Base-by-base conservation (phyloP, 2,797 vertebrate genomes). In the Podarcis lilfordi region DNA sequence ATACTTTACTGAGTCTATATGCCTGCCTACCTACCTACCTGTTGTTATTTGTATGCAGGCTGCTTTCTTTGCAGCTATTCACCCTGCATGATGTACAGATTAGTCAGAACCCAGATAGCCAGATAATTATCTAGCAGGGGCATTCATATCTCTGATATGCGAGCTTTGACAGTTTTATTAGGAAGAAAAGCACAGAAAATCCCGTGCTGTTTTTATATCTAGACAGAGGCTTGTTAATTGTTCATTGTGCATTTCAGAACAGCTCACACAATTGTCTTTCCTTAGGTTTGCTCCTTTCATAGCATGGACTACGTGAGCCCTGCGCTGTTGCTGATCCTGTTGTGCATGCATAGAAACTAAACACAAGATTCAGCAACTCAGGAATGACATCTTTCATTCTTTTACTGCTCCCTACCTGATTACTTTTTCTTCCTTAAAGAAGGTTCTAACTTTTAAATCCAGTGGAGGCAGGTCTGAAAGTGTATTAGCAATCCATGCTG, bases 111-210 rank as follows among this genome's bases (percentile, higher is more conserved):
- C 50, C 85, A 64, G 78, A 86, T 50, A 81, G 84, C 84, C 78
- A 82, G 88, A 85, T 89, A 89, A 89, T 89, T 89, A 89, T 86
- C 84, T 82, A 89, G 88, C 78, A 77, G 71, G 79, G 80, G 43
- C 78, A 89, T 89, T 82, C 84, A 86, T 86, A 89, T 86, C 80
- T 89, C 32, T 82, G 88, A 89, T 82, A 75, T 68, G 79, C 59
- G 71, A 81, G 77, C 69, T 89, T 68, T 89, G 84, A 89, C 88
- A 89, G 88, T 86, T 89, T 89, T 89, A 89, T 89, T 86, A 89
- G 81, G 81, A 89, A 40, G 59, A 80, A 81, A 76, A 82, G 78
- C 84, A 89, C 55, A 82, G 71, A 75, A 82, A 89, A 89, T 55
- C 72, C 32, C 88, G 68, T 81, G 84, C 84, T 89, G 59, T 81